These are phyloP conservation scores for Apteryx owenii DNA, from an alignment of 2,113 vertebrate species.

Conservation along the genomic window DNA sequence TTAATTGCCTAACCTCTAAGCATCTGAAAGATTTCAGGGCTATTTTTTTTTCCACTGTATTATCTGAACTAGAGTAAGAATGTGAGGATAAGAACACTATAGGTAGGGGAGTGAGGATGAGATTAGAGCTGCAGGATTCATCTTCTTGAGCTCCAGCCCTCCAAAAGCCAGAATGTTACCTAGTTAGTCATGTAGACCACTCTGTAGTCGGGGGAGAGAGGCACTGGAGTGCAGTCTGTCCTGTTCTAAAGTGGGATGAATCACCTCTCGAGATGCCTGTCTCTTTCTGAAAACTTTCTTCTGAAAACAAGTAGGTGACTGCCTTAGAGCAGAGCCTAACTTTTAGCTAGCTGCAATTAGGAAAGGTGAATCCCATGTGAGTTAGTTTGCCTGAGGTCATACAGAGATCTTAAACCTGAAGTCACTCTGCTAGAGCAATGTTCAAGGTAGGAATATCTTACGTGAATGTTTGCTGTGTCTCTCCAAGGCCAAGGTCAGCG, in stretches of 20 bases:
- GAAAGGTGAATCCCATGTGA: not conserved
- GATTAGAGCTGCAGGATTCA: not conserved
- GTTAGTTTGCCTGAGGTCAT: not conserved
- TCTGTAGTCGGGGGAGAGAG: not conserved
- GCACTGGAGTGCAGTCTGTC: not conserved
- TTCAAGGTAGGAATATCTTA: not conserved
- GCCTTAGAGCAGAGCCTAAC: not conserved
- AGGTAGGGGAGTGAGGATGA: not conserved
- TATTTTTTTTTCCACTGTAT: not conserved
- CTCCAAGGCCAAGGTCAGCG: fast-evolving
- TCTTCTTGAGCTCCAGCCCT: not conserved
- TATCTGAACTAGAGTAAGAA: not conserved
- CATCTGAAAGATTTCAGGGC: not conserved
- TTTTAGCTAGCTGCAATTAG: not conserved
- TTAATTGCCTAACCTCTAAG: not conserved
- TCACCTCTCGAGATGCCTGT: not conserved
- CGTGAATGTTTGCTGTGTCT: not conserved
- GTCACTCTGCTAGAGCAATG: not conserved
- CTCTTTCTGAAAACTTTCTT: not conserved
- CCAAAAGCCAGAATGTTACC: not conserved
- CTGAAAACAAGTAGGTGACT: not conserved
- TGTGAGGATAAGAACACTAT: not conserved
- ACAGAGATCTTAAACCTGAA: not conserved
- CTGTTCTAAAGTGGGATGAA: not conserved
- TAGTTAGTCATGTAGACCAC: not conserved